phyloP scores from a whole-genome alignment of 2,888 invertebrate species.

The Zygaena filipendulae region DNA sequence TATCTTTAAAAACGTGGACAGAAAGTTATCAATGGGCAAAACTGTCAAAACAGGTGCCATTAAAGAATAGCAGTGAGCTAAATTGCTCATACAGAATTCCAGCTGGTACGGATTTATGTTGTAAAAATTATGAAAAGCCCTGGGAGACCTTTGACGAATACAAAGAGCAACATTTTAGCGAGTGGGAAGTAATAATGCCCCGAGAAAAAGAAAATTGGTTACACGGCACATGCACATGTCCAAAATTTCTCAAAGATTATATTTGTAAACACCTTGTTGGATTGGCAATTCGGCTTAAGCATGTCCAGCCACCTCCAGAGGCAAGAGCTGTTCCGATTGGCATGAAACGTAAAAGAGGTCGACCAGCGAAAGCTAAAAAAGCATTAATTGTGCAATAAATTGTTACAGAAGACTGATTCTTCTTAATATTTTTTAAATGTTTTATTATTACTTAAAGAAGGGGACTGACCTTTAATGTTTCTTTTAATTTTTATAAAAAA shows the following conservation, averaged over 20 bases:
- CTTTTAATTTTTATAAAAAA: no score
- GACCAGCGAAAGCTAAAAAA: slow-evolving; percentile 3
- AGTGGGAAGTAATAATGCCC: slow-evolving; percentile 6
- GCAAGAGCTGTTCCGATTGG: slow-evolving; percentile 8
- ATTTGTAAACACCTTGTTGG: slow-evolving; percentile 4
- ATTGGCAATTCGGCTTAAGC: slow-evolving; percentile 12
- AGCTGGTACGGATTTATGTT: slow-evolving; percentile 1
- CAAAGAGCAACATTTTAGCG: slow-evolving; percentile 6
- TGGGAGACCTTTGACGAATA: slow-evolving; percentile 6
- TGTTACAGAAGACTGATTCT: not conserved
- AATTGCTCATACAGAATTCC: slow-evolving; percentile 9
- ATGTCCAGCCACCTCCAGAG: slow-evolving; percentile 10
- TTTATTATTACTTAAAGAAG: not conserved
- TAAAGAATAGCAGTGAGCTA: slow-evolving; percentile 9
- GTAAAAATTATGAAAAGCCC: slow-evolving; percentile 2
- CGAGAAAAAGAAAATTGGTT: slow-evolving; percentile 4
- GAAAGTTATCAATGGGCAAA: slow-evolving; percentile 12
- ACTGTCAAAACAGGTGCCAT: slow-evolving; percentile 5
- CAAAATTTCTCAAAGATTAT: slow-evolving; percentile 4
- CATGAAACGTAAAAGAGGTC: slow-evolving; percentile 4
- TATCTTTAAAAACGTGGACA: slow-evolving; percentile 10
- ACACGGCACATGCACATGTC: slow-evolving; percentile 4
- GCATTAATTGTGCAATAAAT: slow-evolving; percentile 5
- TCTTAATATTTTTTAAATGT: not conserved
- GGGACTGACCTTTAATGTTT: not conserved